Base-by-base conservation (phyloP, 92 coral and sea anemone species). In the Muricea muricata region DNA sequence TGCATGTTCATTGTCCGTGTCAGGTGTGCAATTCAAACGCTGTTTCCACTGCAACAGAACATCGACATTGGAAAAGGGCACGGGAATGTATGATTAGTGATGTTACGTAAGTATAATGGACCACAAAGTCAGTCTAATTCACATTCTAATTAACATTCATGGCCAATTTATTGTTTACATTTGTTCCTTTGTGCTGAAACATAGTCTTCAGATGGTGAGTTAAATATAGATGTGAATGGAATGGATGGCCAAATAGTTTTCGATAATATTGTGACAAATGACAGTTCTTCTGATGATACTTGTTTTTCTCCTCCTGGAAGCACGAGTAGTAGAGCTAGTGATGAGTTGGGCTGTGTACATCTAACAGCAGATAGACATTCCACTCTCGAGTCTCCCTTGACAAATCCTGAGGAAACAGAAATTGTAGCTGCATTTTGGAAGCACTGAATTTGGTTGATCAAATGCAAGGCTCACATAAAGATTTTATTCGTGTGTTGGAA, bases 371-470 rank as follows among this genome's bases (percentile, higher is more conserved):
- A 55, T 12, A 25, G 65, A 3, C 4, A 18, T 55, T 55, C 6
- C 65, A 18, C 65, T 4, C 28, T 18, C 4, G 28, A 55, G 21
- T 55, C 65, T 55, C 24, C 28, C 12, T 55, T 55, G 65, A 55
- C 21, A 3, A 55, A 55, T 55, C 65, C 65, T 25, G 65, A 55
- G 7, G 65, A 55, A 55, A 55, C 4, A 25, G 65, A 55, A 55
- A 55, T 55, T 11, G 65, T 55, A 4, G 12, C 65, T 55, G 29
- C 65, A 55, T 55, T 55, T 55, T 55, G 12, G 65, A 55, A 55
- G 65, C 65, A 55, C 65, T 55, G 65, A 55, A 55, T 55, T 55
- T 18, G 65, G 65, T 55, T 3, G 65, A 55, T 6, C 65, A 55
- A 25, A 25, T 55, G 12, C 65, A 55, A 55, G 65, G 65, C 65